Percentiles rank a stretch among this genome's conserved stretches.
Conservation (phyloP, 2,888 invertebrate genomes). For the Steinernema hermaphroditum region DNA sequence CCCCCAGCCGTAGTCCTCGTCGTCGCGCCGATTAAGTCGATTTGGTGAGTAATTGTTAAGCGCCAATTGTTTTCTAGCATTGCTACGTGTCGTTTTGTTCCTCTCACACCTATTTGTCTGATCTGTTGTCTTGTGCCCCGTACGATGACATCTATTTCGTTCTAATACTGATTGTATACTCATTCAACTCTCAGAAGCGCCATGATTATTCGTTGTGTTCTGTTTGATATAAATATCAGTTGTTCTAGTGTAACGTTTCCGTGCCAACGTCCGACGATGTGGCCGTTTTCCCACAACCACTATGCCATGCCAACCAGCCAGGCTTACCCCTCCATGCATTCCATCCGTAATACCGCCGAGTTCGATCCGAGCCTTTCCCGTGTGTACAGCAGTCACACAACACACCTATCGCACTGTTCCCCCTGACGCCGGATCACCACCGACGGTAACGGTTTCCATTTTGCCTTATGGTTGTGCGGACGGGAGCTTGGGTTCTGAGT, state of each 20-base stretch:
- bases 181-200: not conserved
- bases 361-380: not conserved
- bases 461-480: not conserved
- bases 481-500: not conserved
- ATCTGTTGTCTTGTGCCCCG: not conserved
- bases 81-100: not conserved
- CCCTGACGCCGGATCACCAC: not conserved
- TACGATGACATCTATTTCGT: too few relatives aligned
- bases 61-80: not conserved
- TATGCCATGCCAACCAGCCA: not conserved
- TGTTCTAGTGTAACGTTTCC: slow-evolving; percentile 18
- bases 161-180: not conserved
- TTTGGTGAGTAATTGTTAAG: slow-evolving; percentile 17
- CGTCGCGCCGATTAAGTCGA: slow-evolving; percentile 1
- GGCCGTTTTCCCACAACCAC: not conserved
- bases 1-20: not conserved
- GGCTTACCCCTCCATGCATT: slow-evolving; percentile 2
- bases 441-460: slow-evolving; percentile 24
- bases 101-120: slow-evolving; percentile 20
- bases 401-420: not conserved
- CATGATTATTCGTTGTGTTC: not conserved
- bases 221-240: slow-evolving; percentile 13
- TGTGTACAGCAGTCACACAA: not conserved
- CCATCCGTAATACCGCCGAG: not conserved
- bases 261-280: slow-evolving; percentile 17